These are phyloP conservation scores for Channa striata DNA, from an alignment of 2,797 vertebrate species.

Conservation along the genomic window DNA sequence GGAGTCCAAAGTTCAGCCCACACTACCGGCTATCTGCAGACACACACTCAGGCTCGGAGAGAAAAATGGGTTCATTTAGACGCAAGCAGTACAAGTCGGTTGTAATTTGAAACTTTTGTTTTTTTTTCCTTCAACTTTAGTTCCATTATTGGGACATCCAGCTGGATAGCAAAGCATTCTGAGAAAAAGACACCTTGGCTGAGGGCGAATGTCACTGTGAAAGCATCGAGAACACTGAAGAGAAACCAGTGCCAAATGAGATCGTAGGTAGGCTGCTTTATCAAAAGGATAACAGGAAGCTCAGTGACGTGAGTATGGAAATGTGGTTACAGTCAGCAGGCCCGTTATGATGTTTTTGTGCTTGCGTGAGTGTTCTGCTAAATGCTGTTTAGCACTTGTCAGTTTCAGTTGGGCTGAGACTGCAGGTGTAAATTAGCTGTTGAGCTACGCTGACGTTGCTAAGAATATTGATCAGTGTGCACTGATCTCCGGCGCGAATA, in stretches of 20 bases:
- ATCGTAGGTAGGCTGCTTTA: background rate
- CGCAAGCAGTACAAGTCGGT: background rate
- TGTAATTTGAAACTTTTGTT: slow-evolving; percentile 21
- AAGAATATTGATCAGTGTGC: no score
- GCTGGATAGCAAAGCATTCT: background rate
- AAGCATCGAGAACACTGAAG: background rate
- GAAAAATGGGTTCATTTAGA: slow-evolving; percentile 40
- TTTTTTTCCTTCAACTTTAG: no score
- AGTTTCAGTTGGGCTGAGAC: no score
- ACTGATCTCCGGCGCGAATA: no score
- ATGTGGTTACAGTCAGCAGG: background rate
- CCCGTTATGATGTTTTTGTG: background rate
- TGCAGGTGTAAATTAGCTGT: no score
- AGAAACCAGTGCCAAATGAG: background rate
- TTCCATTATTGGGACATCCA: slow-evolving; percentile 4
- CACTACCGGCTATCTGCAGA: slow-evolving; percentile 40
- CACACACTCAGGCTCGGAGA: slow-evolving; percentile 50
- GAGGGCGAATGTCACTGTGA: background rate
- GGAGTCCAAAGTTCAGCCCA: slow-evolving; percentile 61
- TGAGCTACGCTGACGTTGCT: no score
- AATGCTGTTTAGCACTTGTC: no score
- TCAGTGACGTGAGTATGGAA: background rate
- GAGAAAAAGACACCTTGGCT: background rate
- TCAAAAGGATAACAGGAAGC: background rate
- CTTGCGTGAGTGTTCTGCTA: no score